Evolutionary conservation across 2,888 invertebrate genomes (phyloP).

Genomic region (Drosophila eohydei): DNA sequence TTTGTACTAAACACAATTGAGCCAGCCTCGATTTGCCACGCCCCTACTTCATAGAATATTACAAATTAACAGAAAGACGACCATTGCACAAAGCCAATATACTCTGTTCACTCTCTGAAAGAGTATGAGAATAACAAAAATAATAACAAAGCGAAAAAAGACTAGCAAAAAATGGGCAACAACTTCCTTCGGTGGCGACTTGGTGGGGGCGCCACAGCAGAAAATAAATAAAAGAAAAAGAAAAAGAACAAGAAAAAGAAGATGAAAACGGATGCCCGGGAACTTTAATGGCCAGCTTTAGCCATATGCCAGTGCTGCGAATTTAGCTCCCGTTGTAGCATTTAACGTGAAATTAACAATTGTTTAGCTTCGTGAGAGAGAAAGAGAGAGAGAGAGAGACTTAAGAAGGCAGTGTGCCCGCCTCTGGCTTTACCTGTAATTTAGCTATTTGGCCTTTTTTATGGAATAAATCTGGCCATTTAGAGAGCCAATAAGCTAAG

Average conservation of each 20-base stretch:
- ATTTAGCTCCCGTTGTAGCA: neutral
- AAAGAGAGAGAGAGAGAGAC: neutral
- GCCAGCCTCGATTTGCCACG: too few relatives aligned
- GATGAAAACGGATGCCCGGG: slow-evolving; percentile 3
- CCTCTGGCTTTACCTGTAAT: neutral
- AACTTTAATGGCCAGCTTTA: slow-evolving; percentile 19
- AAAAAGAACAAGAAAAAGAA: slow-evolving; percentile 1
- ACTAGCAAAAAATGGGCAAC: slow-evolving; percentile 59
- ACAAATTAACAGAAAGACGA: neutral
- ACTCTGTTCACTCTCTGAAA: too few relatives aligned
- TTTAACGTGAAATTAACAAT: neutral
- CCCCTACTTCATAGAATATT: neutral
- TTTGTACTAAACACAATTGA: too few relatives aligned
- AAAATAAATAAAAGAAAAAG: slow-evolving; percentile 1
- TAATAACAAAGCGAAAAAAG: slow-evolving; percentile 14
- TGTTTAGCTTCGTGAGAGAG: neutral
- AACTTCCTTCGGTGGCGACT: slow-evolving; percentile 39
- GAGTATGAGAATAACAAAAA: neutral
- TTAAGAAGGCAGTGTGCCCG: too few relatives aligned
- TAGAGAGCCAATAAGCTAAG: neutral
- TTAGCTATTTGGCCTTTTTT: neutral
- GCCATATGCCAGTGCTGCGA: neutral
- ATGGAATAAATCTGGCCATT: neutral
- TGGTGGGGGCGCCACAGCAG: slow-evolving; percentile 5
- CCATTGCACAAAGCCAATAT: neutral